Percentiles rank a stretch among this genome's conserved stretches.
Evolutionary conservation across 2,113 vertebrate species (phyloP).

Genomic region (Carassius gibelio): DNA sequence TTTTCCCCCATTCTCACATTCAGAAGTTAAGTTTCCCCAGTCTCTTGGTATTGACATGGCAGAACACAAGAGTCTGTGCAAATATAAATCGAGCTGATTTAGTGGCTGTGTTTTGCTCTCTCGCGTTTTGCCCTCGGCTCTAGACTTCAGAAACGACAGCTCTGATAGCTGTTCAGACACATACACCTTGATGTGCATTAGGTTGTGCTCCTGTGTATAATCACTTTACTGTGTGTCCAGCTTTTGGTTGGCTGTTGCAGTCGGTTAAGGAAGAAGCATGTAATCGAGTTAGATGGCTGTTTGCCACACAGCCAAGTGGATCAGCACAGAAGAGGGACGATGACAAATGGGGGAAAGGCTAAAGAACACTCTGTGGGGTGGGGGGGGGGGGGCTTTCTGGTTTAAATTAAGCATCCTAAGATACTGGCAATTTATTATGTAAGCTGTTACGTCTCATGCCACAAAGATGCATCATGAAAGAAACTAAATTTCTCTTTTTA

Average conservation of each 20-base stretch:
- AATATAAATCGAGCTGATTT: neutral
- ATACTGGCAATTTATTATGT: conserved; percentile 26
- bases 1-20: neutral
- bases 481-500: neutral
- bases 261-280: conserved; percentile 6
- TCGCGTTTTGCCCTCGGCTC: neutral
- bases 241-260: conserved; percentile 11
- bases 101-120: conserved; percentile 10
- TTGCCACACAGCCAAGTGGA: neutral
- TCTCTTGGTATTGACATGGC: neutral
- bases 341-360: conserved; percentile 20
- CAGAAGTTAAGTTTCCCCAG: neutral
- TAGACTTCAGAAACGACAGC: conserved; percentile 10
- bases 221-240: conserved; percentile 36
- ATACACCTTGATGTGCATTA: neutral
- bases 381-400: neutral
- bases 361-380: neutral
- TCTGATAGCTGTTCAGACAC: conserved; percentile 13
- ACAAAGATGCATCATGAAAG: neutral
- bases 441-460: conserved; percentile 12
- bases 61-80: neutral
- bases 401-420: conserved; percentile 7
- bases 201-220: conserved; percentile 30
- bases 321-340: conserved; percentile 24
- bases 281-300: conserved; percentile 33